A percentile compares a stretch with the other conserved stretches of the same genome.
Conservation (phyloP, 2,113 vertebrate species). For the Hippopotamus amphibius region DNA sequence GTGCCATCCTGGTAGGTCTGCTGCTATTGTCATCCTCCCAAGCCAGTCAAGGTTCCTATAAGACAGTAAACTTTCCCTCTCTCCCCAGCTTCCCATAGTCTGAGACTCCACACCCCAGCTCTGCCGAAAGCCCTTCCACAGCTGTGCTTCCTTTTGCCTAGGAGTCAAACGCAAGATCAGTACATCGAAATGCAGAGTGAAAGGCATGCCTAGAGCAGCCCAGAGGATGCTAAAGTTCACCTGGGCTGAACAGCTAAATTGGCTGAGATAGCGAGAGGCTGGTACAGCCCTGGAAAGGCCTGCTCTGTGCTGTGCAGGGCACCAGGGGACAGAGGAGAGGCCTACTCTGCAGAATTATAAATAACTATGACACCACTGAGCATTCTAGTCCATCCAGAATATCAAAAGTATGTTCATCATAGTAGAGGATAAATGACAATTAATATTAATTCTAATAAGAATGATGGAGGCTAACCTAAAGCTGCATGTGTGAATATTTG, state of each 20-base stretch:
- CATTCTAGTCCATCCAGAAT: neutral
- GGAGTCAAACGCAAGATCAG: neutral
- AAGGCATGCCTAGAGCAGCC: neutral
- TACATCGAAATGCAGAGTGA: neutral
- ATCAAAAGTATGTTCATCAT: neutral
- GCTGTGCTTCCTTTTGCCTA: neutral
- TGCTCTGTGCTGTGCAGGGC: neutral
- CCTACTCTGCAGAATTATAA: neutral
- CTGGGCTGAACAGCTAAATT: neutral
- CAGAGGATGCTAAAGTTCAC: neutral
- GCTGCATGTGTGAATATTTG: neutral
- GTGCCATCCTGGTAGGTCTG: too few species aligned
- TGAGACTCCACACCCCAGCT: neutral
- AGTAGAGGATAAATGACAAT: neutral
- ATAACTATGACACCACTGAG: neutral
- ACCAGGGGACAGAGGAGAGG: neutral
- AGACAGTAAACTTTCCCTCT: neutral
- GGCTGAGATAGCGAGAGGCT: neutral
- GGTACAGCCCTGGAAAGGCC: neutral
- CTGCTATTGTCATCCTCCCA: neutral
- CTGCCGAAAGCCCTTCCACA: neutral
- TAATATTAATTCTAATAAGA: conserved; percentile 8
- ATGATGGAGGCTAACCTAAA: neutral
- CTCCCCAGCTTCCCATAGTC: neutral
- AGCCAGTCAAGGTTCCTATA: neutral